These are phyloP conservation scores for Brachyistius frenatus DNA, from an alignment of 2,113 vertebrate species.

Conservation along the genomic window DNA sequence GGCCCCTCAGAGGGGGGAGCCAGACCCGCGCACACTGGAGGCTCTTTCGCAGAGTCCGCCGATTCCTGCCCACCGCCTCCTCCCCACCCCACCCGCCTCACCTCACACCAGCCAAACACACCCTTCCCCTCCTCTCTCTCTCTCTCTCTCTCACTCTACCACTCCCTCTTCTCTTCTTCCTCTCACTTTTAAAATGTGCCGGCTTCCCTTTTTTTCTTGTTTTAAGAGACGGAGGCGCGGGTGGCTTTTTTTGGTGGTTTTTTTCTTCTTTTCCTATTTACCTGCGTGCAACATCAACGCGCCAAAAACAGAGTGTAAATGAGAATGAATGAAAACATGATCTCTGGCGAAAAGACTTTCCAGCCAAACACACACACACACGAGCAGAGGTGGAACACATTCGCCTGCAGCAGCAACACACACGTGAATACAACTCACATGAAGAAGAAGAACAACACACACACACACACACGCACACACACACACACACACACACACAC, in stretches of 20 bases:
- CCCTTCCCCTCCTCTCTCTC: background rate
- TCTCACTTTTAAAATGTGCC: constrained; percentile 20
- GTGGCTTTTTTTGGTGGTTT: constrained; percentile 37
- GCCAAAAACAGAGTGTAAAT: constrained; percentile 21
- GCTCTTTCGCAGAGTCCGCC: constrained; percentile 80
- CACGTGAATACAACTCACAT: constrained; percentile 19
- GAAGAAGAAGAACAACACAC: constrained; percentile 9
- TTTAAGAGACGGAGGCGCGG: constrained; percentile 46
- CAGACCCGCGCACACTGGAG: constrained; percentile 76
- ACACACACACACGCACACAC: too few relatives aligned
- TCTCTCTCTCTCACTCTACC: background rate
- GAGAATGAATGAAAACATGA: constrained; percentile 42
- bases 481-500: too few relatives aligned
- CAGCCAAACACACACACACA: constrained; percentile 16
- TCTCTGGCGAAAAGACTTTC: constrained; percentile 22
- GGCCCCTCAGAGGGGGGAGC: constrained; percentile 82
- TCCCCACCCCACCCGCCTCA: constrained; percentile 8
- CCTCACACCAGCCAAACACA: constrained; percentile 30
- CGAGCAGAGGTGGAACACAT: constrained; percentile 32
- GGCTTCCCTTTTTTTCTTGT: constrained; percentile 25
- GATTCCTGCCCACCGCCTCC: constrained; percentile 56
- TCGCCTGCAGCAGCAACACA: constrained; percentile 21
- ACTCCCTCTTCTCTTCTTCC: background rate
- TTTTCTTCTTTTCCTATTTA: constrained; percentile 20
- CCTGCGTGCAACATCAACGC: constrained; percentile 44